Base-by-base conservation (phyloP, 1,140 invertebrate genomes). In the Magallana gigas region DNA sequence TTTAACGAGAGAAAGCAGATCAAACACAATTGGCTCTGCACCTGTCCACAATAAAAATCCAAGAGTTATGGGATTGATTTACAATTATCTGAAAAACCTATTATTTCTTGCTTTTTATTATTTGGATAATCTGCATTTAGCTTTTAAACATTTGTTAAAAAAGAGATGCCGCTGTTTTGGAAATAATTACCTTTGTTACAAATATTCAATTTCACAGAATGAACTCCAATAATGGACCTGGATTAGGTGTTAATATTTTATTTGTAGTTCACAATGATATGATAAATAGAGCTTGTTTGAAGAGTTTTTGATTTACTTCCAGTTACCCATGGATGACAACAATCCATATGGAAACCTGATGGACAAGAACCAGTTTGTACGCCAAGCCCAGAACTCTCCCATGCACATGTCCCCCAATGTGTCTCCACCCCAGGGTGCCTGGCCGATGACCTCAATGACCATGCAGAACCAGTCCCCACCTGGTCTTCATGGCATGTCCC, bases 271-370 rank as follows among this genome's bases (percentile, higher is more conserved):
- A 16, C 36, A 62, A 5, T 62, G 12, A 62, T 62, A 14, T 6
- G 14, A 12, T 12, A n/a, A 12, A 62, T 12, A 62, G 14, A 62
- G 12, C n/a, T 62, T 62, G 60, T 16, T 12, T 23, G 57, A 8
- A 60, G n/a, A 8, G 36, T 3, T 36, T 62, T 62, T 60, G 9
- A 48, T 84, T 29, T 29, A 62, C 48, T 83, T 83, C 16, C 59
- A 84, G 83, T 48, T 84, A 48, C 83, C 83, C 18, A 84, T 84
- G 83, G 83, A 84, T 36, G 83, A 84, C 58, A 84, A 57, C 48
- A 57, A n/a, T 58, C 68, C 81, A 6, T 84, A 60, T 84, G 58
- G 58, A 36, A 62, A 62, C 56, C n/a, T 62, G 14, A 60, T 60
- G 57, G 83, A 84, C 11, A 84, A 84, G 14, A 59, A 12, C 18